Evolutionary conservation across 2,797 vertebrate species (phyloP), one percentile per base, ranked within the genome.

Genomic region (Sphenodon punctatus): DNA sequence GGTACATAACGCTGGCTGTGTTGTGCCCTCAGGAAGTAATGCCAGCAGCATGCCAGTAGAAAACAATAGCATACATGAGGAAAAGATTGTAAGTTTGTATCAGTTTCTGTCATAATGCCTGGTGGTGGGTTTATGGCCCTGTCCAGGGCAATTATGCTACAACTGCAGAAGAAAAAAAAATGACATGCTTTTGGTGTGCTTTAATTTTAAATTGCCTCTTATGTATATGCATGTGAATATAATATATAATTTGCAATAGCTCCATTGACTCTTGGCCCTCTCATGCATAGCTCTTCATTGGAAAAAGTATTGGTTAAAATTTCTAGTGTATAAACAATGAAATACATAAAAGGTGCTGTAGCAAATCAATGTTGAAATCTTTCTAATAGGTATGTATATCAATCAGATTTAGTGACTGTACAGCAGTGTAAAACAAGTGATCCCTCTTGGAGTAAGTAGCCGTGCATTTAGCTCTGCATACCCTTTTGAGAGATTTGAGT

Each of bases 11-110:
- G 85, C 91, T 95, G 94, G 91, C 95, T 95, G 93, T 68, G 91
- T 67, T 93, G 94, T 93, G 80, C 91, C 94, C 43, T 70, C 94
- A 71, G 95, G 95, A 95, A 90, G 92, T 80, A 93, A 88, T 87
- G 89, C 93, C 97, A 96, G 94, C 96, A 92, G 93, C 96, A 92
- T 94, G 92, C 93, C 95, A 88, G 88, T 97, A 96, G 95, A 96
- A 92, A 96, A 95, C 96, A 95, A 85, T 97, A 97, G 95, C 95
- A 93, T 95, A 94, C 95, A 88, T 91, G 95, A 96, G 94, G 96
- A 96, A 90, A 94, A 95, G 89, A 96, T 97, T 97, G 98, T 99
- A 98, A 99, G 98, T 99, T 92, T 86, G 84, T 75, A 89, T 86
- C 76, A 3, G 38, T 90, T 93, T 91, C 77, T 89, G 68, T 89